These are phyloP conservation scores for Periparus ater DNA, from an alignment of 2,797 vertebrate species.

Conservation along the genomic window DNA sequence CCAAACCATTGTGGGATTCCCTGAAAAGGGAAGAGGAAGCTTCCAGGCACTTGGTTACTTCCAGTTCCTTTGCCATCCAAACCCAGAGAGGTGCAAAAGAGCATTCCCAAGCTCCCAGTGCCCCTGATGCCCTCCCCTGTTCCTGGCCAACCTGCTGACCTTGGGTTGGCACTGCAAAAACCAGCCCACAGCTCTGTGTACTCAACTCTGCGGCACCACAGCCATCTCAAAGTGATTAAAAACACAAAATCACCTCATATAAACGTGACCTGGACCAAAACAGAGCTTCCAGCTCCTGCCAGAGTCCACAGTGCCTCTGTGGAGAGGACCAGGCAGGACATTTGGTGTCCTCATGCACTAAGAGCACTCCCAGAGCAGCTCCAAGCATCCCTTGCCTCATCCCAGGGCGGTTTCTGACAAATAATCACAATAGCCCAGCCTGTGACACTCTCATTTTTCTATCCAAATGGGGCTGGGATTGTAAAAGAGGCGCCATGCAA, in stretches of 20 bases:
- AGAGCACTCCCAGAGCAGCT: neutral
- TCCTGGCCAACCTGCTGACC: neutral
- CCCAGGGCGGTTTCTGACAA: neutral
- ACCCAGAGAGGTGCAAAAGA: neutral
- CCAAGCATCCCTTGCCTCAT: neutral
- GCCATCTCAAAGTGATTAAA: neutral
- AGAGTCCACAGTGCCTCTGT: neutral
- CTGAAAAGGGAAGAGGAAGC: neutral
- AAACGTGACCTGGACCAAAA: neutral
- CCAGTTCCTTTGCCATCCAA: neutral
- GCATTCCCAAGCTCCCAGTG: neutral
- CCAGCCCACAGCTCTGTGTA: neutral
- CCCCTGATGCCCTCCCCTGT: neutral
- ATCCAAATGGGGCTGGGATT: neutral
- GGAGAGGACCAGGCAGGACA: neutral
- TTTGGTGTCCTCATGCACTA: neutral
- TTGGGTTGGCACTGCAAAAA: neutral
- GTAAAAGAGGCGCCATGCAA: neutral
- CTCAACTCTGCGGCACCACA: neutral
- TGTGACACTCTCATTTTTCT: neutral
- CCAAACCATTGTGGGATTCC: neutral
- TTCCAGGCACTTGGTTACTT: neutral
- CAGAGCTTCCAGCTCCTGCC: rapidly evolving
- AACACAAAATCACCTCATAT: neutral
- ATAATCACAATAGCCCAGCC: rapidly evolving